Base-by-base conservation (phyloP, 2,888 invertebrate species). In the Frankliniella fusca region DNA sequence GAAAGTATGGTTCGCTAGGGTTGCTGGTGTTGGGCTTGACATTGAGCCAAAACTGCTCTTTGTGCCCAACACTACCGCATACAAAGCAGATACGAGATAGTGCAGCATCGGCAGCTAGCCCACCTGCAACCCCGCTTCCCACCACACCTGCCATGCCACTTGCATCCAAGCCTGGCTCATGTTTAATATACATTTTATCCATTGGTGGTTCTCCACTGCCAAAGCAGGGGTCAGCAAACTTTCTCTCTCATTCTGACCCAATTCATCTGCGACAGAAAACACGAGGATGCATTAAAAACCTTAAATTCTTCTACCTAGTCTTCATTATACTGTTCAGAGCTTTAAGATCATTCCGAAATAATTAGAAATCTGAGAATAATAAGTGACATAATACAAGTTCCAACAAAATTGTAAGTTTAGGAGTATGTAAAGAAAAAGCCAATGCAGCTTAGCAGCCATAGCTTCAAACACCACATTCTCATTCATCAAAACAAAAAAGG, bases 1-100 rank as follows among this genome's bases (percentile, higher is more conserved):
- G 96, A 89, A 97, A 97, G 88, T 95, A 95, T 15, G 97, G 93
- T 88, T 95, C 95, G 82, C 91, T 90, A 70, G 93, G 90, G 84
- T 93, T 91, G 85, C 92, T 92, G 82, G 92, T 90, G 86, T 92
- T 92, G 83, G 93, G 92, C 87, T 93, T 93, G 80, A 93, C 92
- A 84, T 92, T 90, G 81, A 94, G 86, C 86, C 91, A 90, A 86
- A 90, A 91, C 81, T 90, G 90, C 84, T 93, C 92, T 65, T 90
- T 89, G 84, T 92, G 92, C 84, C 93, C 93, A 84, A 92, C 89
- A 81, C 91, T 93, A 84, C 95, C 95, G 88, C 95, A 95, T 48
- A 93, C 93, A 86, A 92, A 93, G 87, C 93, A 93, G 83, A 86
- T 84, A 65, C 82, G 82, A 50, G 61, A 81, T 81, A 54, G 81